Conservation (phyloP, 2,888 invertebrate genomes). For the Sarcophaga variegata region DNA sequence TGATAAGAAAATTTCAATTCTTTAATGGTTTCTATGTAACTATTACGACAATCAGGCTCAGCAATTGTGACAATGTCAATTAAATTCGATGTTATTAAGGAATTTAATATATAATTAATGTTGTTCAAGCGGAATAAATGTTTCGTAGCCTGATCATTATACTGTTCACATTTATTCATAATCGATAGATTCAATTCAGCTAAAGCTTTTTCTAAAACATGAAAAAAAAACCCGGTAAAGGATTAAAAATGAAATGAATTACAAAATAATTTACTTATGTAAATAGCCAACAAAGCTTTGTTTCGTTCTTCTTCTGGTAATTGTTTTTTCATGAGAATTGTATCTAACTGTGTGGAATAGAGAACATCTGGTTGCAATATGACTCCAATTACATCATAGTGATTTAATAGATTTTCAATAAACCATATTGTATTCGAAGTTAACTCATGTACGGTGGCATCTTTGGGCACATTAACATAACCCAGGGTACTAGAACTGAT, state of each 20-base stretch:
- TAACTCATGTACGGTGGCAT: constrained; percentile 98
- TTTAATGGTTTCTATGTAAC: constrained; percentile 92
- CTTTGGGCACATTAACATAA: constrained; percentile 86
- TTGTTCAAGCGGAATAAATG: constrained; percentile 97
- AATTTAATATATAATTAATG: constrained; percentile 96
- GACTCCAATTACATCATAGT: constrained; percentile 87
- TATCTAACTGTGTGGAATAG: constrained; percentile 83
- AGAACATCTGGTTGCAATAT: constrained; percentile 85
- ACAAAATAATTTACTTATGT: constrained; percentile 86
- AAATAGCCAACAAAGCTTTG: constrained; percentile 88
- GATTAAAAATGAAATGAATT: neutral
- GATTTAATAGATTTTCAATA: constrained; percentile 91
- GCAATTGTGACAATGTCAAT: constrained; percentile 91
- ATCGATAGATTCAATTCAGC: constrained; percentile 95
- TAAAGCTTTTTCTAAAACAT: constrained; percentile 89
- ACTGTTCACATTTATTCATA: constrained; percentile 95
- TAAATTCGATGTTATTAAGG: constrained; percentile 91
- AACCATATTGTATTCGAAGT: constrained; percentile 97
- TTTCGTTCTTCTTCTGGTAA: constrained; percentile 83
- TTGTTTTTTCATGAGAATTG: constrained; percentile 82
- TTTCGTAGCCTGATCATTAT: constrained; percentile 92
- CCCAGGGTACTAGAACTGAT: constrained; percentile 78
- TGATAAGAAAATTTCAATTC: constrained; percentile 86
- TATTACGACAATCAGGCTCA: constrained; percentile 92
- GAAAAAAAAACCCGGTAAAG: neutral